A percentile compares a stretch with the other conserved stretches of the same genome.
Conservation (phyloP, 2,797 vertebrate species). For the Sebastes minor region DNA sequence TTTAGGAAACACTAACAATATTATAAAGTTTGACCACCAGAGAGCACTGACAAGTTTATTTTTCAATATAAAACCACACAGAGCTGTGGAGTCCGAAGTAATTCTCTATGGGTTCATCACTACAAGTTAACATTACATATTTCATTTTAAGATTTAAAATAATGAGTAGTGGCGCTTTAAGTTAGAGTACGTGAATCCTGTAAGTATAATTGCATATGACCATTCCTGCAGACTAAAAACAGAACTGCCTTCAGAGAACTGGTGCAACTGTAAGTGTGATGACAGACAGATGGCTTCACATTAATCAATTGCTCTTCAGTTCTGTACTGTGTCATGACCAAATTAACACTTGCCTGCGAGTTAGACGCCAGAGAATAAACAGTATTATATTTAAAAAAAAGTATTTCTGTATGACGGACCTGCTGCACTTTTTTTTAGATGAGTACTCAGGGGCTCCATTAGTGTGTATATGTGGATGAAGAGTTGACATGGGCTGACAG, state of each 20-base stretch:
- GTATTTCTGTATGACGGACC: constrained; percentile 1
- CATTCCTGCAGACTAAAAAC: constrained; percentile 48
- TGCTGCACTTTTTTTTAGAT: not conserved
- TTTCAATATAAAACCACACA: not conserved
- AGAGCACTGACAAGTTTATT: not conserved
- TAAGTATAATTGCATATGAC: constrained; percentile 14
- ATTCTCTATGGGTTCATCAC: not conserved
- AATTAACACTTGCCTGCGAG: constrained; percentile 38
- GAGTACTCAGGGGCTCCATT: constrained; percentile 26
- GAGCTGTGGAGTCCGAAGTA: too few species aligned
- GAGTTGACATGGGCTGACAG: constrained; percentile 39
- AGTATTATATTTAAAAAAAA: constrained; percentile 7
- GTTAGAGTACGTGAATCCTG: not conserved
- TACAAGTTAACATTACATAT: not conserved
- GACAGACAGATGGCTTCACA: constrained; percentile 37
- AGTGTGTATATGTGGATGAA: constrained; percentile 16
- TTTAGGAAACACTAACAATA: too few species aligned
- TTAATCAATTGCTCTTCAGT: constrained; percentile 21
- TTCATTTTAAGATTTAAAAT: not conserved
- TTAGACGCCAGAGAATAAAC: constrained; percentile 14
- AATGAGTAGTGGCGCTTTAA: not conserved
- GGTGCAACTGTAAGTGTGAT: constrained; percentile 35
- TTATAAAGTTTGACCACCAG: not conserved
- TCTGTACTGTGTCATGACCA: constrained; percentile 1
- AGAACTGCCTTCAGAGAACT: constrained; percentile 27